Conservation (phyloP, 2,797 vertebrate species). For the Molossus alvarezi region DNA sequence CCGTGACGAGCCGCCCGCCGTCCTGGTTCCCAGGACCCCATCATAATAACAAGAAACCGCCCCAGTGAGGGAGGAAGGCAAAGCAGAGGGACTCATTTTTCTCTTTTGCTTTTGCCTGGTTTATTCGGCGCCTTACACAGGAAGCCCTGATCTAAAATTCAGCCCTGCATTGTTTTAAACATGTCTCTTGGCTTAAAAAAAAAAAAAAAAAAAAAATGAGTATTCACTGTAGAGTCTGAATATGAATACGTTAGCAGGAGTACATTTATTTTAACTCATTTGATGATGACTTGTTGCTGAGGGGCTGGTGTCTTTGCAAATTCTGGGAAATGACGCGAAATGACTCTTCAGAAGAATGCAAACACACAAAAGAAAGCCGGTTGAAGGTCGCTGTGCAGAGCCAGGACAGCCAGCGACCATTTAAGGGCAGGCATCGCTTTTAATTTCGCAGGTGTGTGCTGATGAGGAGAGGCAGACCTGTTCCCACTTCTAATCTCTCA, state of each 20-base stretch:
- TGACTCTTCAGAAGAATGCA: constrained; percentile 32
- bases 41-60: neutral
- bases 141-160: neutral
- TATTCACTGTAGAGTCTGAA: neutral
- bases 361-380: neutral
- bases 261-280: constrained; percentile 17
- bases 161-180: neutral
- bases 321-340: neutral
- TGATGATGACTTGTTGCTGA: neutral
- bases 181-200: neutral
- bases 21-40: too few relatives aligned
- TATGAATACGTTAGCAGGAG: constrained; percentile 12
- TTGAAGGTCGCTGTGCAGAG: constrained; percentile 48
- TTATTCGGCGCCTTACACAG: neutral
- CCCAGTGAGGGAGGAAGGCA: neutral
- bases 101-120: neutral
- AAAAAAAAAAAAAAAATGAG: neutral
- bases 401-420: neutral
- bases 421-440: constrained; percentile 15
- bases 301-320: neutral
- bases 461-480: constrained; percentile 58
- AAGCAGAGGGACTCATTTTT: neutral
- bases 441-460: constrained; percentile 68
- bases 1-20: accelerated
- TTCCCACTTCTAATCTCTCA: constrained; percentile 74